Evolutionary conservation across 2,888 invertebrate species (phyloP).

Genomic region (Diarsia brunnea): DNA sequence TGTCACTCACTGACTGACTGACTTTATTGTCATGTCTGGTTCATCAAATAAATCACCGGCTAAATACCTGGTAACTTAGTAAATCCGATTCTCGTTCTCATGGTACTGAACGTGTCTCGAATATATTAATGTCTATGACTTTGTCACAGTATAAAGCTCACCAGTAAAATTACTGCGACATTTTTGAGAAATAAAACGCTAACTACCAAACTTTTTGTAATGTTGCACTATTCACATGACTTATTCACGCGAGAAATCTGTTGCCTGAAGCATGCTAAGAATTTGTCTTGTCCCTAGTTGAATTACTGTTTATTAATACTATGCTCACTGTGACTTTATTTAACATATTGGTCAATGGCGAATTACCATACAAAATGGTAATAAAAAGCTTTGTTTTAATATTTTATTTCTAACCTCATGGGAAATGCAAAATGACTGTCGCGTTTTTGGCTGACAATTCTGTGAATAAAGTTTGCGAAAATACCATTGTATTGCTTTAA

Average conservation of each 20-base stretch:
- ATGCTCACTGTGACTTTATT: slow-evolving; percentile 1
- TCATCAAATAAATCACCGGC: slow-evolving; percentile 13
- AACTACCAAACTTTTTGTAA: not conserved
- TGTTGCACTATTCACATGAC: not conserved
- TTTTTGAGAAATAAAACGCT: not conserved
- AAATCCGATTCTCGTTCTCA: slow-evolving; percentile 39
- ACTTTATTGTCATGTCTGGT: not conserved
- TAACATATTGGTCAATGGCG: slow-evolving; percentile 53
- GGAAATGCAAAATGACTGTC: slow-evolving; percentile 46
- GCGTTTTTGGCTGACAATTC: slow-evolving; percentile 31
- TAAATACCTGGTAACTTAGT: slow-evolving; percentile 12
- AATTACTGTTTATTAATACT: not conserved
- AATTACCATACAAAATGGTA: slow-evolving; percentile 47
- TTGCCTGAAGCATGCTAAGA: not conserved
- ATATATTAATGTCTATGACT: slow-evolving; percentile 28
- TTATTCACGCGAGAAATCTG: not conserved
- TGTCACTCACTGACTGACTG: no score
- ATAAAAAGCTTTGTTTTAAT: slow-evolving; percentile 47
- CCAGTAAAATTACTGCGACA: not conserved
- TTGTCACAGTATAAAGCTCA: slow-evolving; percentile 4
- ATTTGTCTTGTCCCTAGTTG: not conserved
- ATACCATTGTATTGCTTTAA: slow-evolving; percentile 5
- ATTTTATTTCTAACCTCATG: slow-evolving; percentile 39
- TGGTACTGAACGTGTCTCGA: slow-evolving; percentile 31
- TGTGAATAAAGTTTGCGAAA: slow-evolving; percentile 20